Evolutionary conservation across 1,140 invertebrate genomes (phyloP).

Genomic region (Geopemphigus sp.): DNA sequence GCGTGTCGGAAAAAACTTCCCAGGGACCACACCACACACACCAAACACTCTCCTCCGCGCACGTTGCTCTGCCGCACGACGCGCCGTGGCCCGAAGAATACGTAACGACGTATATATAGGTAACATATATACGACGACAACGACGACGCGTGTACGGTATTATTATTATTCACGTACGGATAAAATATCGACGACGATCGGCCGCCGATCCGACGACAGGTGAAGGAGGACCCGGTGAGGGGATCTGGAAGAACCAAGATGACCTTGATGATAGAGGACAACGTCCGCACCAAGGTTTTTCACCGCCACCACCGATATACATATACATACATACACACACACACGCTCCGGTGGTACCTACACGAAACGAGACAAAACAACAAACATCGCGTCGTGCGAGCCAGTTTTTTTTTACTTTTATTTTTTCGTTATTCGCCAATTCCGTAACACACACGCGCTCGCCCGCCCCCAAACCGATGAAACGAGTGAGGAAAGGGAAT

Average conservation of each 20-base stretch:
- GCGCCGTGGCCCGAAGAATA: no score
- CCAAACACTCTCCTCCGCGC: neutral
- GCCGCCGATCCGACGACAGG: no score
- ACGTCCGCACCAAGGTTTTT: conserved; percentile 43
- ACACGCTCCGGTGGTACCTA: neutral
- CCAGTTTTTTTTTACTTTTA: neutral
- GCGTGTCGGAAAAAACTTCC: no score
- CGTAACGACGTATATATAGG: neutral
- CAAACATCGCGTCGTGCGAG: neutral
- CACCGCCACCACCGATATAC: neutral
- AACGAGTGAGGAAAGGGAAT: neutral
- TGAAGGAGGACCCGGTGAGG: conserved; percentile 48
- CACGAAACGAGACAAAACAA: conserved; percentile 5
- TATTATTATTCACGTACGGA: no score
- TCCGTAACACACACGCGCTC: neutral
- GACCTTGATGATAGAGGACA: conserved; percentile 48
- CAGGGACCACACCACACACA: neutral
- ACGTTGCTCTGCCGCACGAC: neutral
- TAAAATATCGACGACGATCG: neutral
- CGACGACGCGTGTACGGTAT: neutral
- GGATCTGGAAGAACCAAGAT: conserved; percentile 2
- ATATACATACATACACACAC: neutral
- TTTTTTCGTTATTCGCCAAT: neutral
- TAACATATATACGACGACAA: no score
- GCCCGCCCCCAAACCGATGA: no score